phyloP scores from a whole-genome alignment of 2,888 invertebrate genomes.

The Lasioglossum villosulum region DNA sequence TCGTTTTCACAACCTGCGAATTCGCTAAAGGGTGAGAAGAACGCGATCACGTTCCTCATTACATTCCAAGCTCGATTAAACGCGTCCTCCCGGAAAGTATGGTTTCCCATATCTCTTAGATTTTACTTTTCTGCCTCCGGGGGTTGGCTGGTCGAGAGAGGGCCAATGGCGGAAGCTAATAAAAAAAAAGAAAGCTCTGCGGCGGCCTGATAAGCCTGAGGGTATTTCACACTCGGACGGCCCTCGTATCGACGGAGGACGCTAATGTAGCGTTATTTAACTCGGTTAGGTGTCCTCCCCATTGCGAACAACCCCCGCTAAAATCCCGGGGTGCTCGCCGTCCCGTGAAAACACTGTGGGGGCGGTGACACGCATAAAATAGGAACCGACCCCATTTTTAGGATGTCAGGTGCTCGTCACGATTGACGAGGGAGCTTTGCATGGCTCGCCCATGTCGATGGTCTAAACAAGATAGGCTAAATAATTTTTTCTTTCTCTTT shows the following conservation, averaged over 20 bases:
- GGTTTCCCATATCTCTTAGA: conserved; percentile 10
- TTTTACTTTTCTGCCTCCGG: conserved; percentile 17
- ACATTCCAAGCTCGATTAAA: conserved; percentile 56
- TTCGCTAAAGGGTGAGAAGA: background rate
- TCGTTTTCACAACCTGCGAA: background rate
- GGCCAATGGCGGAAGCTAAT: conserved; percentile 72
- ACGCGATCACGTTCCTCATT: conserved; percentile 15
- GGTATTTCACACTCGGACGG: conserved; percentile 84
- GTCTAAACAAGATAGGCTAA: no score
- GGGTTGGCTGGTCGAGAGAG: background rate
- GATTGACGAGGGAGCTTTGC: conserved; percentile 27
- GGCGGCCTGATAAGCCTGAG: conserved; percentile 82
- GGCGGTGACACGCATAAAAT: conserved; percentile 83
- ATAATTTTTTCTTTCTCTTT: background rate
- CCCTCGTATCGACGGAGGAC: conserved; percentile 78
- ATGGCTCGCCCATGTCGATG: background rate
- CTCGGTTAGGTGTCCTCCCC: conserved; percentile 79
- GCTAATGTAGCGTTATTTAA: conserved; percentile 84
- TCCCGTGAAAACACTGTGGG: conserved; percentile 83
- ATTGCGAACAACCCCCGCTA: conserved; percentile 45
- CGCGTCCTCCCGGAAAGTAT: conserved; percentile 44
- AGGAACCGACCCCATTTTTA: conserved; percentile 65
- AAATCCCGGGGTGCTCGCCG: conserved; percentile 80
- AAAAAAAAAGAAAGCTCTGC: conserved; percentile 78
- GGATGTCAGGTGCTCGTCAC: conserved; percentile 63